Evolutionary conservation across 2,113 vertebrate species (phyloP).

Genomic region (Chelonoidis abingdonii): DNA sequence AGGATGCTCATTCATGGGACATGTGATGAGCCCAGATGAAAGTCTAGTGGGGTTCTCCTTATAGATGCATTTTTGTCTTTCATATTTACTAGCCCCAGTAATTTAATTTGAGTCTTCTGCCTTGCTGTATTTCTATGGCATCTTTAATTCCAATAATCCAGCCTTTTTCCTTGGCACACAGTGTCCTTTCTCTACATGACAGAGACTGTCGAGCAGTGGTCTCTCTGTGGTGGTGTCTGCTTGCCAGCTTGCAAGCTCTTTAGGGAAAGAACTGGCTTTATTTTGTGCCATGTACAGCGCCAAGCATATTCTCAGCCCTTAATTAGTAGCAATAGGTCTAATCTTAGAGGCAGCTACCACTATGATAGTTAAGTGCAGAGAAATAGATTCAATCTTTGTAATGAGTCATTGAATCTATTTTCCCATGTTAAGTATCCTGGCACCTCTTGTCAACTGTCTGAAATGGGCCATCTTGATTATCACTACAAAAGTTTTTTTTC

Average conservation of each 20-base stretch:
- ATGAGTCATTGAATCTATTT: no score
- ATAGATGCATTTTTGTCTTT: background rate
- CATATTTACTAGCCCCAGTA: background rate
- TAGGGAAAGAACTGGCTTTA: background rate
- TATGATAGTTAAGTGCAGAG: background rate
- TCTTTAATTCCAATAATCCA: background rate
- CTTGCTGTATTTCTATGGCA: background rate
- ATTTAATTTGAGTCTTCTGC: background rate
- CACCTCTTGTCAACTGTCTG: no score
- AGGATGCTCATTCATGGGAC: background rate
- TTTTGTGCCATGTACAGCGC: background rate
- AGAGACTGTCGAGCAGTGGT: background rate
- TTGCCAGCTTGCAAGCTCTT: background rate
- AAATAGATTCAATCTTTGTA: no score
- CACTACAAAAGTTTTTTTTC: no score
- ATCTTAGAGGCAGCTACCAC: background rate
- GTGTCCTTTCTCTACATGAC: accelerated
- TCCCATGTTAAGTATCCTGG: no score
- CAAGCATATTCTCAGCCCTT: background rate
- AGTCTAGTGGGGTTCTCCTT: background rate
- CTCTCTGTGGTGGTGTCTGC: background rate
- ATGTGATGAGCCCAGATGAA: background rate
- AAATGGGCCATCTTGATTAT: no score
- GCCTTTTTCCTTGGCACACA: background rate
- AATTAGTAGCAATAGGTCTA: background rate